Evolutionary conservation across 2,797 vertebrate species (phyloP), one percentile per base, ranked within the genome.

Genomic region (Spondyliosoma cantharus): DNA sequence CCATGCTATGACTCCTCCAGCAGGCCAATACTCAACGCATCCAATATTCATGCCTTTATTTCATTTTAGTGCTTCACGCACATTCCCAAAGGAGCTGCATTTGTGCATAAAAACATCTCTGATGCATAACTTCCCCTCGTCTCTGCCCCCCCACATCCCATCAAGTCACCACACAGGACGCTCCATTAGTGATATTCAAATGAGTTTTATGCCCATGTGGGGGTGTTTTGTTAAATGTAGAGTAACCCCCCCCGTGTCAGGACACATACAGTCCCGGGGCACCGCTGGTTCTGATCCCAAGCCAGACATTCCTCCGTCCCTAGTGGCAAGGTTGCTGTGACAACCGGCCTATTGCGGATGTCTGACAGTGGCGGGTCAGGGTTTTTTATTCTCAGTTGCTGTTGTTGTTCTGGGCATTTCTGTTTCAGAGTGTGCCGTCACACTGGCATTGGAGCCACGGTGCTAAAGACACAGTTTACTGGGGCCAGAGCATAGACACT

Each of bases 231-330:
- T 85, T 67, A n/a, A 84, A 87, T 86, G 45, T 79, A 69, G 71
- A 73, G 65, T 73, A 77, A 25, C 50, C 54, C 52, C 46, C 24
- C 69, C 56, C 1, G 24, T 19, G 60, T 76, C 66, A 56, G 84
- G 81, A 86, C 79, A 71, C 78, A 80, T 68, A 25, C 61, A 68
- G 78, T 79, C 85, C 86, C 53, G 22, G 60, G 57, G 63, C 79
- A 56, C 89, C 29, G 86, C 86, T 86, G 90, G 65, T 76, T 82
- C 81, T 91, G 88, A 90, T 71, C 76, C 61, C 46, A 1, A 20
- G 89, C 92, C 93, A 93, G 83, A 90, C 90, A 93, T 93, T 93
- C 91, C 87, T 85, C 56, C 3, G 57, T 85, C 81, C 68, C 73
- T 81, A 42, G 80, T 59, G 74, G 76, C 42, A 5, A 62, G 53